Evolutionary conservation across 2,113 vertebrate species (phyloP).

Genomic region (Hemicordylus capensis): DNA sequence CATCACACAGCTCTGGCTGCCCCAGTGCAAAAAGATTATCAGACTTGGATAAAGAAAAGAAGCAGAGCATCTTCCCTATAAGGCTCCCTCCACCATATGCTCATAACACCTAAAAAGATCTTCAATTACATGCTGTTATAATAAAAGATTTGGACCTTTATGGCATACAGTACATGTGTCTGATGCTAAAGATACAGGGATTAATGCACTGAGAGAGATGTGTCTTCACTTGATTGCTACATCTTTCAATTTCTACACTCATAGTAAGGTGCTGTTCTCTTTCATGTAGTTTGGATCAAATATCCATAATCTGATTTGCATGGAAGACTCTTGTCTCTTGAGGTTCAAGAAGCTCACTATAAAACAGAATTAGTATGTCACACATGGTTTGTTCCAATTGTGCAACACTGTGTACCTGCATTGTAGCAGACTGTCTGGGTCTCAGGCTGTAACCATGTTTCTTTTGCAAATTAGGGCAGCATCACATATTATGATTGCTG

Average conservation of each 20-base stretch:
- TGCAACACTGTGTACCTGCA: neutral
- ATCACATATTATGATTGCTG: neutral
- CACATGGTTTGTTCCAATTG: neutral
- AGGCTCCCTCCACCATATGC: neutral
- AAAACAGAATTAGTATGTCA: too few relatives aligned
- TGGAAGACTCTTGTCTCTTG: neutral
- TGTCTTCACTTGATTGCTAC: too few relatives aligned
- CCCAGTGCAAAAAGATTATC: neutral
- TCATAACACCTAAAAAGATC: too few relatives aligned
- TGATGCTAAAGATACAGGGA: too few relatives aligned
- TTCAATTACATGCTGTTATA: too few relatives aligned
- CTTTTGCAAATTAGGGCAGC: neutral
- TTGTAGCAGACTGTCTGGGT: neutral
- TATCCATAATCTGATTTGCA: neutral
- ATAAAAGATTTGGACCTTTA: too few relatives aligned
- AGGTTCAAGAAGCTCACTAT: too few relatives aligned
- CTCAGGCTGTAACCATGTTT: neutral
- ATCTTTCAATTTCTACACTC: too few relatives aligned
- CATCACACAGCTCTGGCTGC: neutral
- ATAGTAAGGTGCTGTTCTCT: too few relatives aligned
- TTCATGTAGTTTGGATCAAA: too few relatives aligned
- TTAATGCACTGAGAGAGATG: too few relatives aligned
- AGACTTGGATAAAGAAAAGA: neutral
- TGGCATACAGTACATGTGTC: too few relatives aligned
- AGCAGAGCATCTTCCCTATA: neutral